These are phyloP conservation scores for Bothrops jararaca DNA, from an alignment of 2,113 vertebrate genomes.

Conservation along the genomic window DNA sequence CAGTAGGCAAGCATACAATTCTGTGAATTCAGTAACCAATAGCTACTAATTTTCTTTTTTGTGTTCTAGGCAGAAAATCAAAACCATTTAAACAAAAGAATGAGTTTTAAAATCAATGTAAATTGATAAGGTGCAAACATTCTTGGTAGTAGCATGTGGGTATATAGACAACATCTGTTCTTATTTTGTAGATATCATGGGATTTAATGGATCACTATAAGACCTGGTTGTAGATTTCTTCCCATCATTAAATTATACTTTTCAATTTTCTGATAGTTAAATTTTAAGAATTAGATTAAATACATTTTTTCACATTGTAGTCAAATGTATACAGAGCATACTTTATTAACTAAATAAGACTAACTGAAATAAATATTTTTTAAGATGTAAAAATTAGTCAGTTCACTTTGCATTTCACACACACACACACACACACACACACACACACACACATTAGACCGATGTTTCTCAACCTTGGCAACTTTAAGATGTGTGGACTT, in stretches of 20 bases:
- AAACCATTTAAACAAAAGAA: constrained; percentile 73
- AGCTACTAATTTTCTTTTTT: constrained; percentile 69
- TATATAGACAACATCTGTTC: constrained; percentile 34
- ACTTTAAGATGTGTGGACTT: too few species aligned
- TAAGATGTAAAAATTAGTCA: neutral
- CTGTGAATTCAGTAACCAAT: constrained; percentile 64
- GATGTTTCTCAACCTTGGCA: too few species aligned
- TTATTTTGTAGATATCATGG: constrained; percentile 3
- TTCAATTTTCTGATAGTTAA: constrained; percentile 30
- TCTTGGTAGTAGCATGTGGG: constrained; percentile 40
- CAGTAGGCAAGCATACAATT: constrained; percentile 60
- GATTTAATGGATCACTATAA: neutral
- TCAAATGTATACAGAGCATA: neutral
- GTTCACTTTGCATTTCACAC: neutral
- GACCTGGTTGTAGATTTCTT: neutral
- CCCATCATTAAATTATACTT: constrained; percentile 35
- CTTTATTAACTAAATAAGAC: neutral
- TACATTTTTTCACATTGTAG: neutral
- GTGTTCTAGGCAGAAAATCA: constrained; percentile 74
- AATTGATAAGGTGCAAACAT: constrained; percentile 64
- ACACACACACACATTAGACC: neutral
- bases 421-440: neutral
- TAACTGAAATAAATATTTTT: neutral
- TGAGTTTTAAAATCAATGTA: constrained; percentile 69
- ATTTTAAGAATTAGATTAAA: neutral